Evolutionary conservation across 2,113 vertebrate species (phyloP).

Genomic region (Gobio gobio): DNA sequence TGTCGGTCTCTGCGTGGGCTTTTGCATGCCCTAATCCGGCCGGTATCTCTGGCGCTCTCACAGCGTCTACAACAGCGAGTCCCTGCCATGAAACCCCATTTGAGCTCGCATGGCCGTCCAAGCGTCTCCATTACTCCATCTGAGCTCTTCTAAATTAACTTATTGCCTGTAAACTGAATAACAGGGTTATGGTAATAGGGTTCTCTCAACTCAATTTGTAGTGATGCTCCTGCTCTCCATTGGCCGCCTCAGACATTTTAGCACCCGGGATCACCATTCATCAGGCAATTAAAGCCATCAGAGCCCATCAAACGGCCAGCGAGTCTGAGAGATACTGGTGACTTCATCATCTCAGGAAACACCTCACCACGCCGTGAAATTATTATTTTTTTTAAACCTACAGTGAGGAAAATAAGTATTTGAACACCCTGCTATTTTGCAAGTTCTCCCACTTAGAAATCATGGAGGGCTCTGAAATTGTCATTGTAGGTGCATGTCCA

Average conservation of each 20-base stretch:
- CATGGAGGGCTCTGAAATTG: too few relatives aligned
- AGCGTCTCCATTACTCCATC: constrained; percentile 63
- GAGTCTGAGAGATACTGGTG: constrained; percentile 1
- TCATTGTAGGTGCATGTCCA: too few relatives aligned
- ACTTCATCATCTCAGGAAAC: constrained; percentile 3
- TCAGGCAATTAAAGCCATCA: constrained; percentile 55
- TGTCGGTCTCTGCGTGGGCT: neutral
- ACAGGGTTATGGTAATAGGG: constrained; percentile 59
- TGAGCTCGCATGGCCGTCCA: constrained; percentile 51
- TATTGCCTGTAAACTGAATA: constrained; percentile 62
- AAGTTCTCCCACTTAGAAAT: too few relatives aligned
- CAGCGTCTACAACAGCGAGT: constrained; percentile 56
- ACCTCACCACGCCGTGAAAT: too few relatives aligned
- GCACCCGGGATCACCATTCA: constrained; percentile 50
- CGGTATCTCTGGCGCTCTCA: constrained; percentile 50
- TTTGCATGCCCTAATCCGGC: constrained; percentile 45
- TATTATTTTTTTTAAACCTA: too few relatives aligned
- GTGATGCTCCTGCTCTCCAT: constrained; percentile 50
- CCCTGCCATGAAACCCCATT: constrained; percentile 55
- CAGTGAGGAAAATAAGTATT: too few relatives aligned
- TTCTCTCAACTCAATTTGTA: constrained; percentile 62
- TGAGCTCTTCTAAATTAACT: constrained; percentile 61
- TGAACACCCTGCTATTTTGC: too few relatives aligned
- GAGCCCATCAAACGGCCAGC: constrained; percentile 36
- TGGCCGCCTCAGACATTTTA: constrained; percentile 53